Conservation (phyloP, 1,140 invertebrate genomes). For the Akabosia matsudoensis region DNA sequence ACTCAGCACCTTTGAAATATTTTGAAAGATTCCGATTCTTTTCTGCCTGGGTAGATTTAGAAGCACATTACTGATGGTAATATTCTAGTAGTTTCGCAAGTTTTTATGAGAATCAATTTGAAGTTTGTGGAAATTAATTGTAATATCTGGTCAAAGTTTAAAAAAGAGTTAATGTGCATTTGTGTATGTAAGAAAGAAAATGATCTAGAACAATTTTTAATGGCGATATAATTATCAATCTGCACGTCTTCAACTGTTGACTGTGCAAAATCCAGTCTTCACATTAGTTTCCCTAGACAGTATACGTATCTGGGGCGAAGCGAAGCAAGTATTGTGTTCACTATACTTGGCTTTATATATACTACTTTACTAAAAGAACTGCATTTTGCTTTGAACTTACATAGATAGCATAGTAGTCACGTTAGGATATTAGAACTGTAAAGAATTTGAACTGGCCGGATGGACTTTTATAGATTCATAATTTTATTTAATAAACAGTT, state of each 20-base stretch:
- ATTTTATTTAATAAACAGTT: conserved; percentile 1
- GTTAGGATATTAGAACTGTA: no score
- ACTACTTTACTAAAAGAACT: no score
- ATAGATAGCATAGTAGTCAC: not conserved
- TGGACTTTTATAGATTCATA: conserved; percentile 17
- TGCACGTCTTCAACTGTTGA: no score
- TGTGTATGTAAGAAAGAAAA: not conserved
- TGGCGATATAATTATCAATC: no score
- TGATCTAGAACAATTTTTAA: not conserved
- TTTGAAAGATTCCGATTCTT: no score
- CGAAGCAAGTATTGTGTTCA: no score
- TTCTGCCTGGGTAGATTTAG: no score
- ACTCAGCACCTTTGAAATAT: no score
- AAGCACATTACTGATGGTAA: not conserved
- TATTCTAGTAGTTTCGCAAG: not conserved
- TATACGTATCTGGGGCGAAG: no score
- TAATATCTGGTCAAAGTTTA: not conserved
- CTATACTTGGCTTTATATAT: not conserved
- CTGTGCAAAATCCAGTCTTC: no score
- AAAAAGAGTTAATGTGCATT: not conserved
- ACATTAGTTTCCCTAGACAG: no score
- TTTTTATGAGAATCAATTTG: not conserved
- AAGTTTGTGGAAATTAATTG: not conserved
- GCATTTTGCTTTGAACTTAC: no score
- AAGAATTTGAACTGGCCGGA: not conserved